Conservation (phyloP, 2,888 invertebrate species). For the Torymus tubicola region DNA sequence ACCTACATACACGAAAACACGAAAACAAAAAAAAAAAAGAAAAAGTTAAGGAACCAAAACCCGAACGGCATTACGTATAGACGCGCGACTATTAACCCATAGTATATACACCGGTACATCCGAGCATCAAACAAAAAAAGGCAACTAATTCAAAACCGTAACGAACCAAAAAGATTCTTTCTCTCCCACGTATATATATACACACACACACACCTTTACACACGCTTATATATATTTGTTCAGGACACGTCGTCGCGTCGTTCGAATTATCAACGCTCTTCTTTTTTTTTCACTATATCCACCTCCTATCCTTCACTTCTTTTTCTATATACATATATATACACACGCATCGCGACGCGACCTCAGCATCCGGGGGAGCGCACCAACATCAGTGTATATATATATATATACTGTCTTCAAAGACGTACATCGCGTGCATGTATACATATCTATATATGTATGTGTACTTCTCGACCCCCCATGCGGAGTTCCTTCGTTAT, state of each 20-base stretch:
- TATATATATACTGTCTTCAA: background rate
- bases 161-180: too few species aligned
- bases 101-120: too few species aligned
- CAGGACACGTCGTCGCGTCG: slow-evolving; percentile 55
- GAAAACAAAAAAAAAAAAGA: too few species aligned
- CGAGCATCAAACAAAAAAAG: too few species aligned
- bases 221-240: slow-evolving; percentile 63
- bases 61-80: too few species aligned
- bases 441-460: slow-evolving; percentile 69
- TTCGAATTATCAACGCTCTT: slow-evolving; percentile 74
- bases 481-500: slow-evolving; percentile 74
- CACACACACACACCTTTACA: too few species aligned
- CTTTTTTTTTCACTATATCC: slow-evolving; percentile 59
- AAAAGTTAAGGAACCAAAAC: too few species aligned
- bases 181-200: too few species aligned
- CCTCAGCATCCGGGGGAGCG: background rate
- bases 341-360: background rate
- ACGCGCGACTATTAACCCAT: too few species aligned
- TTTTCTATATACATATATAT: background rate
- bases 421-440: slow-evolving; percentile 71
- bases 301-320: background rate
- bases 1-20: too few species aligned
- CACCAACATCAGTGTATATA: background rate
- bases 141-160: too few species aligned
- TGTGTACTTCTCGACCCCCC: slow-evolving; percentile 63